These are phyloP conservation scores for Pocillopora grandis DNA, from an alignment of 92 coral and sea anemone genomes.

Conservation along the genomic window DNA sequence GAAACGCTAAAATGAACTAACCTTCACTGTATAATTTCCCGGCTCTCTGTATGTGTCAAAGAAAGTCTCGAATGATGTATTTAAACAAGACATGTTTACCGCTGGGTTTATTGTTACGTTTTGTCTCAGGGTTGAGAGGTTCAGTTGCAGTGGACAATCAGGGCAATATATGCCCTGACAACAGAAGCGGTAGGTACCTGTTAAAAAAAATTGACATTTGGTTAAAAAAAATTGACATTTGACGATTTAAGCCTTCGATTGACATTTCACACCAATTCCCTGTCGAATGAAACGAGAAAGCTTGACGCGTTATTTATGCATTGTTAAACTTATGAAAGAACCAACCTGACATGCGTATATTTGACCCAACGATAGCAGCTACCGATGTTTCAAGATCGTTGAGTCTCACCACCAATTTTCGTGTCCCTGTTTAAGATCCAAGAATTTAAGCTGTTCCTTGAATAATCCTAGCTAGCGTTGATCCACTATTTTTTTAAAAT, in stretches of 20 bases:
- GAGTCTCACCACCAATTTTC: constrained; percentile 10
- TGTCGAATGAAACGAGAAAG: not conserved
- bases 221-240: not conserved
- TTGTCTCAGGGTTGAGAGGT: constrained; percentile 29
- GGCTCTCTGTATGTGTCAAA: constrained; percentile 39
- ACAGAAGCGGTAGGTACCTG: constrained; percentile 45
- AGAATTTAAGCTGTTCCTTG: not conserved
- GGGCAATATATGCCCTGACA: constrained; percentile 64
- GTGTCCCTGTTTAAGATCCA: not conserved
- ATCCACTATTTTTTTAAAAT: too few species aligned
- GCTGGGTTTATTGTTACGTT: constrained; percentile 15
- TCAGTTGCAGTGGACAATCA: constrained; percentile 47
- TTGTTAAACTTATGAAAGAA: not conserved
- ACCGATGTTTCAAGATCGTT: not conserved
- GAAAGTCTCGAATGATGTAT: constrained; percentile 19
- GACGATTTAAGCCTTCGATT: too few species aligned
- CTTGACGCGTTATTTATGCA: not conserved
- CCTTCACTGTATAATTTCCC: constrained; percentile 56
- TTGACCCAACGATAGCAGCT: constrained; percentile 25
- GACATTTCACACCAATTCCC: not conserved
- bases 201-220: not conserved
- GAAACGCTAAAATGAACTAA: constrained; percentile 3
- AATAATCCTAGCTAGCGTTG: too few species aligned
- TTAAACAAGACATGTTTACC: constrained; percentile 33
- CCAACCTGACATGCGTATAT: constrained; percentile 21